These are phyloP conservation scores for Mongoloraphidia duomilia DNA, from an alignment of 2,888 invertebrate species.

Conservation along the genomic window DNA sequence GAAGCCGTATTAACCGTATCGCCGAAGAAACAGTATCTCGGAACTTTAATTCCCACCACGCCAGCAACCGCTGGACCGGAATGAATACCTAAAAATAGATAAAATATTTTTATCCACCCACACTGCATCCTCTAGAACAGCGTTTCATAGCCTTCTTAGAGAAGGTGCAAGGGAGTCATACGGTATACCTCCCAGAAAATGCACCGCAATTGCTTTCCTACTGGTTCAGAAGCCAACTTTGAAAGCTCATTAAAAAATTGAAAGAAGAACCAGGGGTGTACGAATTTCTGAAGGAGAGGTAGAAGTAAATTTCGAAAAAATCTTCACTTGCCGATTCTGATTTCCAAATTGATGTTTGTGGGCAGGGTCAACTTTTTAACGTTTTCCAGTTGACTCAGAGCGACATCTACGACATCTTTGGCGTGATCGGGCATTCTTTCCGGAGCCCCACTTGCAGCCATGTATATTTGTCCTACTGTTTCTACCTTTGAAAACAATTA, in stretches of 20 bases:
- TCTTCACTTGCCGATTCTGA: conserved; percentile 41
- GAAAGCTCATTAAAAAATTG: no score
- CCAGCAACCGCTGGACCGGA: conserved; percentile 81
- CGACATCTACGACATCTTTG: conserved; percentile 60
- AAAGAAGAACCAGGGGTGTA: no score
- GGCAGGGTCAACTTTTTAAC: conserved; percentile 49
- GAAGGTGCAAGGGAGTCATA: no score
- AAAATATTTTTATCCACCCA: conserved; percentile 2
- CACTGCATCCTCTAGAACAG: neutral
- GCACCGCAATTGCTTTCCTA: no score
- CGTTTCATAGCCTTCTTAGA: neutral
- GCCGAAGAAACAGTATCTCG: conserved; percentile 79
- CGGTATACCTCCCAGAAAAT: no score
- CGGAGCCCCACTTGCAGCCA: conserved; percentile 83
- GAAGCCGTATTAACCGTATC: conserved; percentile 87
- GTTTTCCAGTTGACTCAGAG: conserved; percentile 56
- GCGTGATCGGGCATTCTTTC: conserved; percentile 62
- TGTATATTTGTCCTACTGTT: conserved; percentile 84
- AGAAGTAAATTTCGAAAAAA: no score
- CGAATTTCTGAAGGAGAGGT: no score
- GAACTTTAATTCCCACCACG: conserved; percentile 71
- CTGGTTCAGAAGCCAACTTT: no score
- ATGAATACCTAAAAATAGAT: conserved; percentile 47
- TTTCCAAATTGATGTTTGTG: conserved; percentile 40
- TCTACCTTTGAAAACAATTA: conserved; percentile 51